Base-by-base conservation (phyloP, 2,113 vertebrate genomes). In the Sebastes schlegelii region DNA sequence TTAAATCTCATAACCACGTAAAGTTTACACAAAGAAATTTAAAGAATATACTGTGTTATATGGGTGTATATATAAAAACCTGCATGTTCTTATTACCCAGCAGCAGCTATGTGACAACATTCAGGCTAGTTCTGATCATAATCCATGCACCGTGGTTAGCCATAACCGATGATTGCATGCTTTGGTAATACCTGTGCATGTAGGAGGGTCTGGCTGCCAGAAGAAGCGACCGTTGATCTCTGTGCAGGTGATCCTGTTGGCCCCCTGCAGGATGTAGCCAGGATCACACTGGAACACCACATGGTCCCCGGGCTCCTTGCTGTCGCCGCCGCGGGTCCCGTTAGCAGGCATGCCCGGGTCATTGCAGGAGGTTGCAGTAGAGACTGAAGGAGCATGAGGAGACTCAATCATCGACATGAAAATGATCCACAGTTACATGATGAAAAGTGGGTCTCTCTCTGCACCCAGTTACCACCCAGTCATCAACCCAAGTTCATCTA, bases 151-250 rank as follows among this genome's bases (percentile, higher is more conserved):
- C 21, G n/a, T 65, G 40, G 21, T 65, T 23, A 13, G 52, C 13
- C 8, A 52, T 46, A 57, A 19, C 26, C 48, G 54, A 79, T 57
- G 49, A 6, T 0, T 8, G 13, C 55, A 13, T 70, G 77, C 43
- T 74, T 58, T 8, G 64, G 60, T 83, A 23, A 11, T 45, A 98
- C 98, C 98, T 80, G 95, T 95, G 93, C 98, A 99, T 4, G 96
- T 97, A 0, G 98, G 98, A 0, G 98, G 98, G 90, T 98, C 97
- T 0, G 98, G 98, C 74, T 99, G 96, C 98, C 98, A 99, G 96
- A 99, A 99, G 93, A 97, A 99, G 46, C 98, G 96, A 74, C 96
- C 97, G 73, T 97, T 97, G 9, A 98, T 95, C 94, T 98, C 98
- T 21, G 98, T 97, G 2, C 98, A 99, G 82, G 94, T 97, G 94